phyloP scores from a whole-genome alignment of 1,140 invertebrate species.

The Drosophila nebulosa region DNA sequence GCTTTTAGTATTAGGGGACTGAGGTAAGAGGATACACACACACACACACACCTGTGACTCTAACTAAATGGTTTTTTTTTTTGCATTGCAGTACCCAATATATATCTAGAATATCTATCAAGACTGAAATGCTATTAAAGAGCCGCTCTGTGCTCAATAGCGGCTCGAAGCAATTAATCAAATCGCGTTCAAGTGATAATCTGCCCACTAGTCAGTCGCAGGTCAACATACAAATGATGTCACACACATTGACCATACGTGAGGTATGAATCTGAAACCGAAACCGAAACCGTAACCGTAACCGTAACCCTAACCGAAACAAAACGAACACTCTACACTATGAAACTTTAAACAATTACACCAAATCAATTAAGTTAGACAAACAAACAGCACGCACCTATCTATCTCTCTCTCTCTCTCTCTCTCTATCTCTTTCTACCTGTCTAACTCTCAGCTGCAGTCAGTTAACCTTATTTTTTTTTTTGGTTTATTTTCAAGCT shows the following conservation, averaged over 20 bases:
- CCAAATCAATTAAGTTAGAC: conserved; percentile 45
- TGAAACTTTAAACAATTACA: conserved; percentile 1
- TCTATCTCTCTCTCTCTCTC: not conserved
- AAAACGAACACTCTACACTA: not conserved
- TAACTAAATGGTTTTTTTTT: not conserved
- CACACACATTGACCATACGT: conserved; percentile 93
- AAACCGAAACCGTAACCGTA: not conserved
- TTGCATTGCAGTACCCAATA: conserved; percentile 88
- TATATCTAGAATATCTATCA: conserved; percentile 94
- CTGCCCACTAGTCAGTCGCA: conserved; percentile 94
- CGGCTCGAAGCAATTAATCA: conserved; percentile 86
- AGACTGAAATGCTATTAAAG: conserved; percentile 95
- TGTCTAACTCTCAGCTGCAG: not conserved
- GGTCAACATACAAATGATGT: conserved; percentile 96
- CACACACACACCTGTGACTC: not conserved
- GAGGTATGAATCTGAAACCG: conserved; percentile 85
- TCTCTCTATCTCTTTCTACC: not conserved
- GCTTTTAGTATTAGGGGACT: conserved; percentile 95
- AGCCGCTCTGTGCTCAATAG: conserved; percentile 86
- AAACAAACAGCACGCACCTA: not conserved
- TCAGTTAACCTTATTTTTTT: not conserved
- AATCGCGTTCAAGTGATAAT: conserved; percentile 92
- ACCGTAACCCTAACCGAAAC: conserved; percentile 7
- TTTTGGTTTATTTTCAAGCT: not conserved
- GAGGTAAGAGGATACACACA: conserved; percentile 76